Conservation (phyloP, 2,888 invertebrate species). For the Nasonia oneida region DNA sequence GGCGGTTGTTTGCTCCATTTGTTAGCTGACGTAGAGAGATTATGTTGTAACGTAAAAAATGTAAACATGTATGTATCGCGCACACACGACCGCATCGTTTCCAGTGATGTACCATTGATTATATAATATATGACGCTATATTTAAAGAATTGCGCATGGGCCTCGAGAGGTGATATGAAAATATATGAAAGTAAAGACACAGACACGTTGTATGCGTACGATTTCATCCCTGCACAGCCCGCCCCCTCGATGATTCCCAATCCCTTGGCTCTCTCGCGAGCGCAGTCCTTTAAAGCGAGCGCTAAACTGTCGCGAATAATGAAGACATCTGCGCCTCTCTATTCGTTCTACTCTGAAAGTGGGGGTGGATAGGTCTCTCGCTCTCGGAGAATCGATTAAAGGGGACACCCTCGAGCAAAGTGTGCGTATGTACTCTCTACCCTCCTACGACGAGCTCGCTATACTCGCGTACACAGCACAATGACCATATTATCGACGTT, state of each 20-base stretch:
- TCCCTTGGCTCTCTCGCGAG: neutral
- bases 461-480: conserved; percentile 56
- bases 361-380: neutral
- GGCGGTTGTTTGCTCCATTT: conserved; percentile 19
- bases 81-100: conserved; percentile 26
- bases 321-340: conserved; percentile 41
- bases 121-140: conserved; percentile 57
- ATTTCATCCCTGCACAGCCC: conserved; percentile 19
- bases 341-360: neutral
- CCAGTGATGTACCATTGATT: conserved; percentile 60
- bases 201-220: neutral
- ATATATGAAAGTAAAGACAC: conserved; percentile 49
- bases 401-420: conserved; percentile 28
- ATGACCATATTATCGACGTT: conserved; percentile 74
- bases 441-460: conserved; percentile 40
- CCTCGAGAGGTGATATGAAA: conserved; percentile 41
- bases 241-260: neutral
- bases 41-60: conserved; percentile 42
- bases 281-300: conserved; percentile 30
- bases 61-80: conserved; percentile 44
- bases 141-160: conserved; percentile 53
- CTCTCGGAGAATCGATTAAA: conserved; percentile 56
- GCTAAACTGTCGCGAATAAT: conserved; percentile 23
- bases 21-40: conserved; percentile 52
- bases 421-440: conserved; percentile 14